These are phyloP conservation scores for Carposina sasakii DNA, from an alignment of 1,140 invertebrate species.

Conservation along the genomic window DNA sequence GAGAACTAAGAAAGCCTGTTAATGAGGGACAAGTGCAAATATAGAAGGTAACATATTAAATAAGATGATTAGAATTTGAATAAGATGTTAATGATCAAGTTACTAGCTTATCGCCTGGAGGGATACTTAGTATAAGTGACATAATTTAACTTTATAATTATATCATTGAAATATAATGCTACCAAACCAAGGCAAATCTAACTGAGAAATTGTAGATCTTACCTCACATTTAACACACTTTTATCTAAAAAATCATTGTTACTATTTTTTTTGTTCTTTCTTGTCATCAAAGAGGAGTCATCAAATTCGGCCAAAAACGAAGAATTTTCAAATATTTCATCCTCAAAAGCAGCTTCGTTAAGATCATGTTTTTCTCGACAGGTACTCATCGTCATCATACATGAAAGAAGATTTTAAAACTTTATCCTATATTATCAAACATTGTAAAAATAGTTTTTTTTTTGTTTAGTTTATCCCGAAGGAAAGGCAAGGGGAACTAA, in stretches of 20 bases:
- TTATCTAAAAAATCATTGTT: slow-evolving; percentile 26
- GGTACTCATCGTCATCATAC: no score
- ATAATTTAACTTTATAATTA: background rate
- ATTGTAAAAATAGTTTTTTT: no score
- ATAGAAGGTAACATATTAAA: background rate
- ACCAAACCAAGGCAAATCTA: no score
- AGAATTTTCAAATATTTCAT: slow-evolving; percentile 53
- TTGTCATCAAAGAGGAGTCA: slow-evolving; percentile 36
- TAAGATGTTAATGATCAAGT: background rate
- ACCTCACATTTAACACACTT: slow-evolving; percentile 51
- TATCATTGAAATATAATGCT: no score
- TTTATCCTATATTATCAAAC: no score
- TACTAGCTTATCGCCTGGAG: no score
- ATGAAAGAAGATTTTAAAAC: no score
- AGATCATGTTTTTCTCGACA: no score
- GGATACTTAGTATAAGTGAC: no score
- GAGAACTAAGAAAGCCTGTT: background rate
- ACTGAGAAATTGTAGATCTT: no score
- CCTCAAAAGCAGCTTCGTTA: slow-evolving; percentile 28
- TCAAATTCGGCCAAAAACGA: slow-evolving; percentile 49
- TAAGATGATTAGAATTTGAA: background rate
- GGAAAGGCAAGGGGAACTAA: no score
- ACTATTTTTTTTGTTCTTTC: slow-evolving; percentile 14
- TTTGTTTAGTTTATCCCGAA: no score
- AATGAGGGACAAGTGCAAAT: background rate